Evolutionary conservation across 1,140 invertebrate genomes (phyloP).

Genomic region (Bactericera cockerelli): DNA sequence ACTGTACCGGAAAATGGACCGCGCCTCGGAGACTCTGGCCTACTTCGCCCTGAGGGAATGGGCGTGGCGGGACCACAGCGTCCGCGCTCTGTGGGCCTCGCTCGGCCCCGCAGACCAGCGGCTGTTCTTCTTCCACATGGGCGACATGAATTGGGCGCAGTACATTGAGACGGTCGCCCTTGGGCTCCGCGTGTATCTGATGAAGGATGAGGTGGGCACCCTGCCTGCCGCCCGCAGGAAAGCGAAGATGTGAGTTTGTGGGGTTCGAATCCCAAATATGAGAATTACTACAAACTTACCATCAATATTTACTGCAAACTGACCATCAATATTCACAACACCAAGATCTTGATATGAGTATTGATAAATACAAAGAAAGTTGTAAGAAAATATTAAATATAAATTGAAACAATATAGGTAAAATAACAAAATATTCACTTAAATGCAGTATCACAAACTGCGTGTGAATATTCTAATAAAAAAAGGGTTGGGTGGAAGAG

Average conservation of each 20-base stretch:
- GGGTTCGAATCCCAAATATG: too few relatives aligned
- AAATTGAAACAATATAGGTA: too few relatives aligned
- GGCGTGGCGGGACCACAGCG: constrained; percentile 51
- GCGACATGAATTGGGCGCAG: constrained; percentile 39
- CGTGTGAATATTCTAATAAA: too few relatives aligned
- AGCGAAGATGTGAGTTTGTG: constrained; percentile 21
- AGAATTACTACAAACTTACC: too few relatives aligned
- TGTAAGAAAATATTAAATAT: too few relatives aligned
- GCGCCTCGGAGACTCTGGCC: constrained; percentile 46
- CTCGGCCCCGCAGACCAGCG: constrained; percentile 42
- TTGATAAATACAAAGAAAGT: too few relatives aligned
- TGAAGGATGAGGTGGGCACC: constrained; percentile 42
- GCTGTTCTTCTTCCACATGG: constrained; percentile 52
- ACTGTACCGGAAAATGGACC: constrained; percentile 55
- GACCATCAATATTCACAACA: too few relatives aligned
- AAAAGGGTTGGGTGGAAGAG: too few relatives aligned
- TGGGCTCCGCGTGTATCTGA: constrained; percentile 39
- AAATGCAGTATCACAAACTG: too few relatives aligned
- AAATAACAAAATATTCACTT: too few relatives aligned
- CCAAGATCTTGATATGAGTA: too few relatives aligned
- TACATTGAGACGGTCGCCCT: constrained; percentile 40
- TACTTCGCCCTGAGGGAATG: constrained; percentile 56
- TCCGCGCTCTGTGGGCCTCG: constrained; percentile 38
- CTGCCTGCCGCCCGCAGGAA: constrained; percentile 34
- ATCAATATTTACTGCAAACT: too few relatives aligned